Conservation (phyloP, 2,888 invertebrate genomes). For the Apotomis capreana region DNA sequence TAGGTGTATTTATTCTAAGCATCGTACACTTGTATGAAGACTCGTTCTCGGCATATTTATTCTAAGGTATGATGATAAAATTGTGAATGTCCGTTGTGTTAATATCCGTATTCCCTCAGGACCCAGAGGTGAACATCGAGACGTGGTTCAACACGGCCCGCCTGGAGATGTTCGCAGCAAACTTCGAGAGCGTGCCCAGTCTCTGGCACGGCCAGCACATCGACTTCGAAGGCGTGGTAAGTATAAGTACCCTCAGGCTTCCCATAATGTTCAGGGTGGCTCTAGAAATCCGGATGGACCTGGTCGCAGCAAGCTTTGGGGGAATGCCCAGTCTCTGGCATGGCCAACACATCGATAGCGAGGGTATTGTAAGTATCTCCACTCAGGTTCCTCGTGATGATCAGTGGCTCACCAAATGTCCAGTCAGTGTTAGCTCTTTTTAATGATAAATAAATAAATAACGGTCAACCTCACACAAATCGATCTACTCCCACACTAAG, state of each 20-base stretch:
- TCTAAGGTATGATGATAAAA: no score
- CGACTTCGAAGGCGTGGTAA: not conserved
- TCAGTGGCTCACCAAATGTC: no score
- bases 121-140: not conserved
- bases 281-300: not conserved
- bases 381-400: not conserved
- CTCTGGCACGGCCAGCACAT: not conserved
- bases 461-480: no score
- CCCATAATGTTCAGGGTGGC: not conserved
- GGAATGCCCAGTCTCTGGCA: not conserved
- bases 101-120: not conserved
- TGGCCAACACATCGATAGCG: not conserved
- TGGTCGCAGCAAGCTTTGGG: not conserved
- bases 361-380: no score
- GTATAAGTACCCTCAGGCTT: not conserved
- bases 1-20: no score
- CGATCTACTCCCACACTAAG: no score
- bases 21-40: no score
- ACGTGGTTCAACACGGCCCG: not conserved
- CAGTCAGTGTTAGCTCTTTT: no score
- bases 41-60: no score
- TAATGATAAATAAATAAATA: no score
- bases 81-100: no score
- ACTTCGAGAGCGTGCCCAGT: not conserved
- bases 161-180: not conserved